Conservation (phyloP, 2,113 vertebrate species). For the Lagopus leucura region DNA sequence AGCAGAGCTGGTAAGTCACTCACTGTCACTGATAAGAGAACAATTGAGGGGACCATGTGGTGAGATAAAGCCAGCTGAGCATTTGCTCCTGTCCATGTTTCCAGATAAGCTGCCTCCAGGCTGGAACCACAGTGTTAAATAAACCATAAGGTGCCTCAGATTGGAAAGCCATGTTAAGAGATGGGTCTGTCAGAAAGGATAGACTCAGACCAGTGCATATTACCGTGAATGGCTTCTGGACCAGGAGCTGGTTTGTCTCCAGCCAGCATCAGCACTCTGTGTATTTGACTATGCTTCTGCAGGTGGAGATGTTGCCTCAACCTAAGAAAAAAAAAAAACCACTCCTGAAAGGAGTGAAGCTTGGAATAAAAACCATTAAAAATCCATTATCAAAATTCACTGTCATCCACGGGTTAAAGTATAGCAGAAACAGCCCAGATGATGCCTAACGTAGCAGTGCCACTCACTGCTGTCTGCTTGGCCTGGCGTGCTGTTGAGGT, state of each 20-base stretch:
- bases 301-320: neutral
- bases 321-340: neutral
- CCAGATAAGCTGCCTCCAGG: neutral
- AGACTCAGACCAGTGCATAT: neutral
- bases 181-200: neutral
- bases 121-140: neutral
- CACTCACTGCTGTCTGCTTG: neutral
- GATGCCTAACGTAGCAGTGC: neutral
- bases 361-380: neutral
- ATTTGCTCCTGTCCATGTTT: neutral
- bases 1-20: neutral
- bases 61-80: neutral
- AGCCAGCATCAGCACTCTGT: neutral
- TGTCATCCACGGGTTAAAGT: neutral
- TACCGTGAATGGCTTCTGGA: neutral
- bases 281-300: neutral
- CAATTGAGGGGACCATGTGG: neutral
- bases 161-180: neutral
- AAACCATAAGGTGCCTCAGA: neutral
- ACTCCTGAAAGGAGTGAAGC: neutral
- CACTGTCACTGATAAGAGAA: neutral
- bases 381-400: neutral
- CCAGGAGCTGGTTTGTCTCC: neutral
- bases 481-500: neutral
- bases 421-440: neutral